Evolutionary conservation across 2,113 vertebrate species (phyloP).

Genomic region (Balaeniceps rex): DNA sequence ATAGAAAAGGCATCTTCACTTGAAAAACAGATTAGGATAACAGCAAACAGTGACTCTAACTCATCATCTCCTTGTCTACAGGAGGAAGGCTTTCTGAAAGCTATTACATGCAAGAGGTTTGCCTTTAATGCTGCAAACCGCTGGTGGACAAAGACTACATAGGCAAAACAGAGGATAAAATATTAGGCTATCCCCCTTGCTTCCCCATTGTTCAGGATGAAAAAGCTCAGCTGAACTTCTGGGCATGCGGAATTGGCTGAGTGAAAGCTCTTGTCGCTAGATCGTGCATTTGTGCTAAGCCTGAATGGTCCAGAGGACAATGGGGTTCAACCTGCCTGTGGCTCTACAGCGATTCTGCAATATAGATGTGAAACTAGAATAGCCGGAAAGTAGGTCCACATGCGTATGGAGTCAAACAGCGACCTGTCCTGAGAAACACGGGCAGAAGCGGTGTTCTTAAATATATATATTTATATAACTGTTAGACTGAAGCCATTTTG

Average conservation of each 20-base stretch:
- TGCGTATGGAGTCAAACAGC: background rate
- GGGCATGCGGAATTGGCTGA: background rate
- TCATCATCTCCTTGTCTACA: background rate
- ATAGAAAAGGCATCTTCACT: background rate
- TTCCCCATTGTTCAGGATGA: conserved; percentile 46
- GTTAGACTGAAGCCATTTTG: conserved; percentile 37
- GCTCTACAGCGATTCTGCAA: background rate
- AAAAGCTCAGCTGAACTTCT: conserved; percentile 54
- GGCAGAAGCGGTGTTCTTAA: background rate
- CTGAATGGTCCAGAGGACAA: conserved; percentile 31
- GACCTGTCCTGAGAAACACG: background rate
- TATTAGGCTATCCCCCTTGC: conserved; percentile 42
- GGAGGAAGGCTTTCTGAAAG: conserved; percentile 2
- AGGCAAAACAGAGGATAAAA: conserved; percentile 50
- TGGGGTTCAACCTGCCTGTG: conserved; percentile 46
- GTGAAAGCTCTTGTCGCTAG: conserved; percentile 5
- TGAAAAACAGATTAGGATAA: background rate
- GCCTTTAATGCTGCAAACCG: background rate
- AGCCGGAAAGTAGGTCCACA: conserved; percentile 37
- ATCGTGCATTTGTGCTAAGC: background rate
- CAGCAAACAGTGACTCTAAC: background rate
- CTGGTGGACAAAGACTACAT: conserved; percentile 25
- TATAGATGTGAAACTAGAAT: conserved; percentile 5
- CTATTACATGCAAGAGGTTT: background rate
- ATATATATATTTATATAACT: background rate